Evolutionary conservation across 2,888 invertebrate genomes (phyloP), one percentile per base, ranked within the genome.

Genomic region (Hirtodrosophila confusa): DNA sequence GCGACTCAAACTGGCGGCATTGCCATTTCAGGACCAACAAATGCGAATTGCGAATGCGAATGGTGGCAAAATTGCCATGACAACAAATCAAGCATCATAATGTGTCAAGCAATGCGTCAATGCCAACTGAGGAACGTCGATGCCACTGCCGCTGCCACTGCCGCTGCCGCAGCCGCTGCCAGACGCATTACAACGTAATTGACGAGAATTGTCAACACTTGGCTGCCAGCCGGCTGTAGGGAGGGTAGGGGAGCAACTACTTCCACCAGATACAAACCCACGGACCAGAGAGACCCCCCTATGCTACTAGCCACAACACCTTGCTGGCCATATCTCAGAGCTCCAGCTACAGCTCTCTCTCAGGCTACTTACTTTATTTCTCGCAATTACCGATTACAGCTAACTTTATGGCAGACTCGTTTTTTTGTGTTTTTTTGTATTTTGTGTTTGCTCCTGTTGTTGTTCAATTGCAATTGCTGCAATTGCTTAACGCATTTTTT

Each of bases 151-250:
- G 51, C 67, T 56, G 51, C 48, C 69, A 75, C n/a, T 17, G 17
- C 17, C 1, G 17, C 2, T 17, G 17, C 35, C 10, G 50, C 43
- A 33, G 37, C 29, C 29, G 51, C 67, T 58, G 51, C 50, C 69
- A 75, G 78, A 69, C 70, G 75, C 83, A 88, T 85, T 87, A 89
- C 89, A 88, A 86, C 86, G 88, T 89, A 88, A 88, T 88, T 89
- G 88, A 87, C 88, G 90, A 82, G 88, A 79, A 89, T 88, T 89
- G 88, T 84, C 89, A 89, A 82, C 89, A 88, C 90, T 85, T 79
- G 73, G 73, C 68, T 64, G 31, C 17, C 41, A 41, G 27, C 23
- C 24, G 12, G 37, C 17, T 17, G 24, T 12, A 31, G 33, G 9
- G 31, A 31, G 31, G 3, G 9, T 3, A 3, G 9, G 31, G 31